Evolutionary conservation across 1,140 invertebrate species (phyloP), one percentile per base, ranked within the genome.

Genomic region (Drosophila kikkawai): DNA sequence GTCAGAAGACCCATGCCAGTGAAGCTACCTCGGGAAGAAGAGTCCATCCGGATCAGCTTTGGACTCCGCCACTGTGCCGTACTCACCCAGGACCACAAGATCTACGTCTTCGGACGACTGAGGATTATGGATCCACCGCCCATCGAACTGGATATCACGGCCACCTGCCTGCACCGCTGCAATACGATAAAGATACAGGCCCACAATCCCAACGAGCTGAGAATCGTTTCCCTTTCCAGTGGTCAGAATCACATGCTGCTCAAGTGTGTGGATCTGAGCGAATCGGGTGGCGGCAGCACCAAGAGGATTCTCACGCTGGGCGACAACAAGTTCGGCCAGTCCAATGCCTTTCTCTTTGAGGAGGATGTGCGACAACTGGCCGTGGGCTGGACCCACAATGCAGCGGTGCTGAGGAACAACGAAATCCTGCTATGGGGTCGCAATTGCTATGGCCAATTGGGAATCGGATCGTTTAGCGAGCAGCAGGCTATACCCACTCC

Each of bases 381-480:
- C 69, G 94, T 95, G 79, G 96, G 96, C 3, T 97, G 96, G 96
- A 97, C 96, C 1, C 96, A 97, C 91, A 95, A 94, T 85, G 94
- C 95, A 11, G 92, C 94, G 3, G 93, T 96, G 66, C 94, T 94
- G 4, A 93, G 93, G 51, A 94, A 94, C 82, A 95, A 95, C 17
- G 92, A 94, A 55, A 82, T 97, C 17, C 93, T 95, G 34, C 93
- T 94, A 3, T 98, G 96, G 96, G 97, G 97, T 15, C 94, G 96
- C 92, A 97, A 97, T 91, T 95, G 94, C 78, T 97, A 97, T 93
- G 96, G 96, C 5, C 96, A 97, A 91, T 91, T 97, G 51, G 96
- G 95, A 3, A 88, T 61, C 11, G 75, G 82, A 8, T 41, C 41
- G 3, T 71, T 91, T 2, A 81, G 67, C 22, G 71, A 78, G 8